A percentile compares a stretch with the other conserved stretches of the same genome.
phyloP scores from a whole-genome alignment of 2,888 invertebrate genomes.

The Ectobius pallidus region DNA sequence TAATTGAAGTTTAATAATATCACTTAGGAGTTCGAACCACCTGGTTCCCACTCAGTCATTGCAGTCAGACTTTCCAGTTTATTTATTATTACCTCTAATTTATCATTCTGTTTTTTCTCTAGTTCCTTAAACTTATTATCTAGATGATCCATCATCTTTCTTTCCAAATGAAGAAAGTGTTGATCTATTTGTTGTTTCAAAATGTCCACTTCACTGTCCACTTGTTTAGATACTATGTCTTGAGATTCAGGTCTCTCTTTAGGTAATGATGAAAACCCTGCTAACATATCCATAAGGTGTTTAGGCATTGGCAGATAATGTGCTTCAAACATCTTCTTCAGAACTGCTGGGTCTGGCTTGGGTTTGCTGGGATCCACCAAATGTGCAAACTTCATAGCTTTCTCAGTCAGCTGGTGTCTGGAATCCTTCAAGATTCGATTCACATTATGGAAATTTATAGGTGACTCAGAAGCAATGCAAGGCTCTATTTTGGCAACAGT shows the following conservation, averaged over 20 bases:
- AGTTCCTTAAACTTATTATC: slow-evolving; percentile 49
- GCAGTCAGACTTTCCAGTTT: slow-evolving; percentile 43
- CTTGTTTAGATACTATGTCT: slow-evolving; percentile 40
- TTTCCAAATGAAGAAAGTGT: slow-evolving; percentile 51
- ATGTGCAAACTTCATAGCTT: slow-evolving; percentile 47
- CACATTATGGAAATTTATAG: slow-evolving; percentile 46
- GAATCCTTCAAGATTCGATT: slow-evolving; percentile 46
- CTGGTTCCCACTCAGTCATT: too few relatives aligned
- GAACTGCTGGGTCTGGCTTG: slow-evolving; percentile 42
- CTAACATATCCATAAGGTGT: slow-evolving; percentile 43
- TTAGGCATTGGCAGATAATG: slow-evolving; percentile 44
- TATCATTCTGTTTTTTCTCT: slow-evolving; percentile 51
- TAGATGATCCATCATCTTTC: slow-evolving; percentile 47
- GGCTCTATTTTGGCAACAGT: slow-evolving; percentile 48
- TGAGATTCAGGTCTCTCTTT: slow-evolving; percentile 38
- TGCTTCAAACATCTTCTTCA: slow-evolving; percentile 46
- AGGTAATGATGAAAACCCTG: slow-evolving; percentile 30
- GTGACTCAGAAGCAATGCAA: slow-evolving; percentile 12
- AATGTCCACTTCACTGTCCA: slow-evolving; percentile 28
- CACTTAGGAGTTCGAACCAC: too few relatives aligned
- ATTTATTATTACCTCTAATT: slow-evolving; percentile 49
- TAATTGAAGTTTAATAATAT: too few relatives aligned
- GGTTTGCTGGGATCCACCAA: slow-evolving; percentile 35
- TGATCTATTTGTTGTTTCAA: slow-evolving; percentile 50
- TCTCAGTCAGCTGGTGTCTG: slow-evolving; percentile 46